Base-by-base conservation (phyloP, 2,113 vertebrate genomes). In the Caranx melampygus region DNA sequence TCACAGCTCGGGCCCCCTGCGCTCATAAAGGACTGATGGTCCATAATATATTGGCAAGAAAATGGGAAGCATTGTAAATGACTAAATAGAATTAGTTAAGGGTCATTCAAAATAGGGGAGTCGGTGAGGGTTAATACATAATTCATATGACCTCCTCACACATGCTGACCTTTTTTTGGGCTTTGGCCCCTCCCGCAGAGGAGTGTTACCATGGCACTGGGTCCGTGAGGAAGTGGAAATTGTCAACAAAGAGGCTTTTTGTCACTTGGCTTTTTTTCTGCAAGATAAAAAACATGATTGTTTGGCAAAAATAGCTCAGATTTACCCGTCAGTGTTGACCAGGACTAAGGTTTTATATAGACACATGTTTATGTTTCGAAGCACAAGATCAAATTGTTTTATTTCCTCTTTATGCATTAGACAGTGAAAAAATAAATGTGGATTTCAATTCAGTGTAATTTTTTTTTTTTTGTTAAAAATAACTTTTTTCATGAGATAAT, bases 101-200 rank as follows among this genome's bases (percentile, higher is more conserved):
- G 75, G 83, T 89, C 84, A 83, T 5, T 73, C 31, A 81, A 86
- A 91, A 88, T 79, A 67, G 60, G 55, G 63, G 13, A 61, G 71
- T 51, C 13, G 35, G 61, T 86, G 60, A 65, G 64, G 85, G 73
- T 84, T 76, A 79, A 92, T 94, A 52, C 89, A 93, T 94, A 91
- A 94, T 94, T 93, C 92, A 94, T 94, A 83, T 72, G 88, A 91
- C 91, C 87, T 80, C 70, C 68, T 47, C 66, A 79, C 67, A 84
- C 78, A 21, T 40, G 54, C 34, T 75, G 80, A 89, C 84, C 83
- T 81, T 78, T 66, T 45, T 64, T 58, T 70, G 75, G 75, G 71
- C 64, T 33, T 6, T 12, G 9, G 58, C 40, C 62, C 79, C 52
- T 47, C 87, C 69, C 1, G 10, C 65, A 71, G 61, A 42, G 61